Base-by-base conservation (phyloP, 2,113 vertebrate genomes). In the Ahaetulla prasina region DNA sequence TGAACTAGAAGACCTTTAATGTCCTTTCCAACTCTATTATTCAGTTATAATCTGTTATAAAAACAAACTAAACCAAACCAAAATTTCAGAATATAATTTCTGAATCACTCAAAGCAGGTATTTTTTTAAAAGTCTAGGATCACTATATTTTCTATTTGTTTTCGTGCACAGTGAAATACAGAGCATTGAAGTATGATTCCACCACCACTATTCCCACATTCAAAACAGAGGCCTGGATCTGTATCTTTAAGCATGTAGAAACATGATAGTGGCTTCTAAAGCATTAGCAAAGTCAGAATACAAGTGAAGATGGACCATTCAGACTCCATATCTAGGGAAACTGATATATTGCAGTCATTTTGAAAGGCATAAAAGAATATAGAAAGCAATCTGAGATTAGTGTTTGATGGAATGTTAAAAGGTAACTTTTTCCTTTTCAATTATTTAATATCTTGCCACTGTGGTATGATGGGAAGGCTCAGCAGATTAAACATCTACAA, bases 31-130 rank as follows among this genome's bases (percentile, higher is more conserved):
- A 63, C 60, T 63, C 60, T 63, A 25, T 60, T 14, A n/a, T 63
- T 63, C 11, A n/a, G 27, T 63, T 14, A n/a, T 7, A 16, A n/a
- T 68, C 4, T 16, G 60, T 63, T n/a, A 94, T 88, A 94, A 95
- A 97, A 97, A 92, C 97, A 97, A 97, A 97, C 95, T 96, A 43
- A 22, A 80, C 16, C 16, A 80, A 80, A 39, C 18, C 68, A 80
- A 80, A 39, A 80, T 94, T 94, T 96, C 96, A 96, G 95, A 96
- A 89, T 92, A 57, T 93, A 96, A 95, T 96, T 95, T 96, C 85
- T 96, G 96, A 97, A 97, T 98, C 96, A 96, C 94, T 97, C 96
- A 97, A 97, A 96, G 94, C 92, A 96, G 94, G 96, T 97, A 97
- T 97, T 90, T 97, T 96, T 96, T 96, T 14, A 12, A 63, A 97